phyloP scores from a whole-genome alignment of 1,140 invertebrate species.

The Battus philenor region DNA sequence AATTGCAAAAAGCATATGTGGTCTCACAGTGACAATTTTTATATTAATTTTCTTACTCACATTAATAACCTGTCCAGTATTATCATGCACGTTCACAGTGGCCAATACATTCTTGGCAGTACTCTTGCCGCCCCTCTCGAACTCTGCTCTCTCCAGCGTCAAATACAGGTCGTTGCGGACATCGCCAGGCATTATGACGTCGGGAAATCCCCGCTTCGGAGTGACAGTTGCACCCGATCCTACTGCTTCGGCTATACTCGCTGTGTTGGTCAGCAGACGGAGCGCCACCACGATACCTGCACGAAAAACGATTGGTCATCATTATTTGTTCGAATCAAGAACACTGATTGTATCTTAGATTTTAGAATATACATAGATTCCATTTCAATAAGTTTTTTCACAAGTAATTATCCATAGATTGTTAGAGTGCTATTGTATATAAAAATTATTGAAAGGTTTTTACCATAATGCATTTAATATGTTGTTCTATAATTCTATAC shows the following conservation, averaged over 20 bases:
- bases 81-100: constrained; percentile 87
- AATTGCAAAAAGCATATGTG: too few relatives aligned
- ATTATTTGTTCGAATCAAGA: constrained; percentile 8
- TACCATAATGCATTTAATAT: too few relatives aligned
- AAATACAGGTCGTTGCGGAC: constrained; percentile 97
- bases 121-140: constrained; percentile 96
- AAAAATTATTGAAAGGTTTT: too few relatives aligned
- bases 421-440: too few relatives aligned
- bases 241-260: constrained; percentile 58
- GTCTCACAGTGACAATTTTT: too few relatives aligned
- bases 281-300: constrained; percentile 69
- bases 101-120: constrained; percentile 96
- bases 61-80: constrained; percentile 84
- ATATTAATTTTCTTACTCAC: constrained; percentile 62
- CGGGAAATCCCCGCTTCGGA: constrained; percentile 93
- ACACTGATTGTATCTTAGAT: too few relatives aligned
- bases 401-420: too few relatives aligned
- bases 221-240: constrained; percentile 85
- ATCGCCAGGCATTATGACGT: constrained; percentile 97
- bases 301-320: too few relatives aligned
- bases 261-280: constrained; percentile 50
- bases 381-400: too few relatives aligned
- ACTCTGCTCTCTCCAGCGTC: constrained; percentile 90
- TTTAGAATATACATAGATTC: too few relatives aligned
- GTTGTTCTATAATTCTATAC: too few relatives aligned